Evolutionary conservation across 2,113 vertebrate genomes (phyloP), one percentile per base, ranked within the genome.

Genomic region (Cepphus grylle): DNA sequence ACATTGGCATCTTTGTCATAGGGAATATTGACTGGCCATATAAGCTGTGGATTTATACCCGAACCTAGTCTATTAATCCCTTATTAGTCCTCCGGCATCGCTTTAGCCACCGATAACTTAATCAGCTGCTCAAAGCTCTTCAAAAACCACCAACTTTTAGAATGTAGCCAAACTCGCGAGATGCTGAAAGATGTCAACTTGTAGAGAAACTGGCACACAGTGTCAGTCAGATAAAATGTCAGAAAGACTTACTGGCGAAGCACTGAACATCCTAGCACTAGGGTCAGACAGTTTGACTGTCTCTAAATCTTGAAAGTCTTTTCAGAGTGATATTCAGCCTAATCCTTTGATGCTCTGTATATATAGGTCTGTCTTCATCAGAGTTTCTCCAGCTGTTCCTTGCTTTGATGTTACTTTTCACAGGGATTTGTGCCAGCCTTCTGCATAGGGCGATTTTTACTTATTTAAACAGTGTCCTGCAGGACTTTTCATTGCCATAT

Each of bases 231-330:
- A 86, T 91, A 72, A 91, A 96, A 96, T 91, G 81, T 83, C 91
- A 91, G 86, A 42, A 78, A 59, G 88, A 82, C 91, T 93, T 83
- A 70, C 13, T 87, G 94, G 78, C 92, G 93, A 61, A 94, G 92
- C 81, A 78, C 70, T 89, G 93, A 95, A 90, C 78, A 78, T 69
- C 92, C 95, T 90, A 59, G 71, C 87, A 89, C 34, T 29, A 23
- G 91, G 95, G 96, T 96, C 94, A 96, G 83, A 67, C 78, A 87
- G 92, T 86, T 85, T 91, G 93, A 96, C 95, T 94, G 90, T 94
- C 78, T 86, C 81, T 91, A 95, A 96, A 95, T 94, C 93, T 96
- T 88, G 61, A 83, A 92, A 94, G 93, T 55, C 93, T 90, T 92
- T 96, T 93, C 74, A 55, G 93, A 91, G 71, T 83, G 94, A 88